Percentiles rank a stretch among this genome's conserved stretches.
These are phyloP conservation scores for Petrocephalus schoutedeni DNA, from an alignment of 2,797 vertebrate genomes.

Conservation along the genomic window DNA sequence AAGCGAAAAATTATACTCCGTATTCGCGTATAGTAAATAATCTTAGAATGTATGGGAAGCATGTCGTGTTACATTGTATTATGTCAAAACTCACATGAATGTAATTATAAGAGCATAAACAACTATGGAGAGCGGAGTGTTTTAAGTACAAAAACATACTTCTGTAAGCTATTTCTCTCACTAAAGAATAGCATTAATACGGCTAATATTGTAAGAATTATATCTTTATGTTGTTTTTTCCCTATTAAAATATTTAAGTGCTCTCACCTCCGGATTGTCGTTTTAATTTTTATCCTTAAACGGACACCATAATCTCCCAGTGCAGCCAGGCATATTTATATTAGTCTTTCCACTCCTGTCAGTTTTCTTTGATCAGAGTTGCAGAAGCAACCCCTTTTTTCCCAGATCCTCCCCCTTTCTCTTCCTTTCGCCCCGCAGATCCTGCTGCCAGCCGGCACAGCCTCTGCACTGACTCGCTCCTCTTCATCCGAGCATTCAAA, in stretches of 20 bases:
- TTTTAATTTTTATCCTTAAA: constrained; percentile 13
- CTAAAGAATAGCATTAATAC: not conserved
- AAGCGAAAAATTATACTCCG: not conserved
- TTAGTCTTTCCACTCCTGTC: not conserved
- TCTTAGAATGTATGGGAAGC: not conserved
- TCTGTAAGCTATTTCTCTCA: not conserved
- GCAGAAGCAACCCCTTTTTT: constrained; percentile 12
- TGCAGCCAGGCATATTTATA: constrained; percentile 3
- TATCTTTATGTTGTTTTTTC: constrained; percentile 31
- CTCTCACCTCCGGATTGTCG: constrained; percentile 48
- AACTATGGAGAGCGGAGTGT: not conserved
- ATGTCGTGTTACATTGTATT: not conserved
- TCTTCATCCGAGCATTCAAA: constrained; percentile 54
- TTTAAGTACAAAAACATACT: not conserved
- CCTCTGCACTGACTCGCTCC: constrained; percentile 45
- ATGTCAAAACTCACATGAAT: not conserved
- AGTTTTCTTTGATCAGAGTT: not conserved
- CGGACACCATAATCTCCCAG: constrained; percentile 29
- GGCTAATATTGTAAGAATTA: constrained; percentile 31
- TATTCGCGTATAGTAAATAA: not conserved
- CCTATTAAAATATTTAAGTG: constrained; percentile 40
- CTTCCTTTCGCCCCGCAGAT: constrained; percentile 35
- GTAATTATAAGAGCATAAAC: not conserved
- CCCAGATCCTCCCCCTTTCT: constrained; percentile 38
- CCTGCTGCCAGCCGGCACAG: constrained; percentile 49